Base-by-base conservation (phyloP, 2,888 invertebrate species). In the Calephelis perditalis region DNA sequence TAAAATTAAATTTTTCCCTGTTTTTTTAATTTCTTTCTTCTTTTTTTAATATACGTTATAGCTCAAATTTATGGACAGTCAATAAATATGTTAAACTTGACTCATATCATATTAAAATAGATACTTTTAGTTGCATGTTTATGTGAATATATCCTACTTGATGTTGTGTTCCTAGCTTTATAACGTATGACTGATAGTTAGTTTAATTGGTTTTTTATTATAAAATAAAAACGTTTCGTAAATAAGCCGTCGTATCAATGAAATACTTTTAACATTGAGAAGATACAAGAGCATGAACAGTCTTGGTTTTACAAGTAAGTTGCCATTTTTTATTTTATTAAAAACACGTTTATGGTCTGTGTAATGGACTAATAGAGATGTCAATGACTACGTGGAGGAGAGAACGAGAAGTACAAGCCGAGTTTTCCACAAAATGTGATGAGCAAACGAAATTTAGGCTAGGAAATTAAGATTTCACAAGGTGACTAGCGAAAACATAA, bases 151-250 rank as follows among this genome's bases (percentile, higher is more conserved):
- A 61, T 65, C 65, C 66, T 63, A 68, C 66, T 67, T 67, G 65
- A 65, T 70, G 70, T 67, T 71, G 72, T 70, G 73, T 72, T 69
- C 68, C 68, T 73, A 72, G 73, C 62, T 67, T 68, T 65, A 71
- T 69, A 65, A 67, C 73, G 87, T 81, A 86, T 86, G 88, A 87
- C 89, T 89, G 89, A 89, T 74, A 82, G 52, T 52, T 87, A 86
- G 81, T 73, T 74, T 79, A 79, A 77, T 67, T 70, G 63, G 66
- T 74, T 76, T 72, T 70, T 72, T 74, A 74, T 62, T 75, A 70
- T 75, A 76, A 72, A 72, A 69, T 84, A 83, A 82, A 82, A 83
- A 84, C 65, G 49, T 55, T 45, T 59, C 35, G 45, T 44, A 46
- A 60, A 11, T 37, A 46, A n/a, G 11, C 12, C 10, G 26, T 60